Evolutionary conservation across 2,797 vertebrate species (phyloP), one percentile per base, ranked within the genome.

Genomic region (Chiroxiphia lanceolata): DNA sequence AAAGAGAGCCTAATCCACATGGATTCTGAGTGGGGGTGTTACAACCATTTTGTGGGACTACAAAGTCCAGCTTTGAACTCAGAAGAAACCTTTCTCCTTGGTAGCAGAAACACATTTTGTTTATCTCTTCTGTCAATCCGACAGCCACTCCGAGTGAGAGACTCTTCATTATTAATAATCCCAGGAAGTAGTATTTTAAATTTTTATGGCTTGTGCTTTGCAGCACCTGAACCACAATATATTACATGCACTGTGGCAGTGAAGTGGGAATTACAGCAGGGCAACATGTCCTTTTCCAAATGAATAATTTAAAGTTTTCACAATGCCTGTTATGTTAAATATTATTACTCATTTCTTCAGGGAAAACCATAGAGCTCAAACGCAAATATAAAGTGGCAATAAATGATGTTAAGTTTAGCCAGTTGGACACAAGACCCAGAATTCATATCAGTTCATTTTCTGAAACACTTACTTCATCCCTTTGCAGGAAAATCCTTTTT

Each of bases 141-240:
- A 29, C 94, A 90, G 89, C 87, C 89, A 89, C 83, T 95, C 92
- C 13, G 15, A 87, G 95, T 90, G 97, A 97, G 96, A 93, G 94
- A 90, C 93, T 97, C 95, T 98, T 96, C 96, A 98, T 98, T 98
- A 97, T 97, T 98, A 97, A 98, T 98, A 97, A 98, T 96, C 93
- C 87, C 2, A 40, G 91, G 96, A 97, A 98, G 97, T 82, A 96
- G 93, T 98, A 97, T 97, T 98, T 98, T 94, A 98, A 98, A 98
- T 96, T 98, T 98, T 98, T 95, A 98, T 97, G 96, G 94, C 93
- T 95, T 97, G 90, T 14, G 79, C 96, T 97, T 97, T 94, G 95
- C 54, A 78, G 89, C 91, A 89, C 95, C 96, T 95, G 97, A 97
- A 97, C 92, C 94, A 89, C 92, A 92, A 95, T 97, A 96, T 88